phyloP scores from a whole-genome alignment of 2,797 vertebrate genomes.

The Melanogrammus aeglefinus region DNA sequence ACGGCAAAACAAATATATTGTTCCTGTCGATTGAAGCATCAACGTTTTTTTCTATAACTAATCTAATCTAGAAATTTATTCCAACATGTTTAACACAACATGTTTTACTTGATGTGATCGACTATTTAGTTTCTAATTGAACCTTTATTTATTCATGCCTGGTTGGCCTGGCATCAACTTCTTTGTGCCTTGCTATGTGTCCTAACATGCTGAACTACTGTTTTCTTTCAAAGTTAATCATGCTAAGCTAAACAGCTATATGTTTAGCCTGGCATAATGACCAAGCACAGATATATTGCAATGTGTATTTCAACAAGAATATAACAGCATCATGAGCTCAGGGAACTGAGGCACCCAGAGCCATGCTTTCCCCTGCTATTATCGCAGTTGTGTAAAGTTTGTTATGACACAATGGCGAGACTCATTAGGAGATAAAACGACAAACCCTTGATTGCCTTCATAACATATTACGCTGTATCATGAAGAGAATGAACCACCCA shows the following conservation, averaged over 20 bases:
- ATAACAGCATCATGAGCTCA: slow-evolving; percentile 11
- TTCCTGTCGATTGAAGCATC: background rate
- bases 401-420: slow-evolving; percentile 61
- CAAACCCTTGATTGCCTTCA: slow-evolving; percentile 64
- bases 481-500: slow-evolving; percentile 60
- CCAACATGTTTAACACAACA: background rate
- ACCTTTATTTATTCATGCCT: background rate
- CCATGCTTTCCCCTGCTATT: slow-evolving; percentile 9
- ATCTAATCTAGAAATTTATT: background rate
- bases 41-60: background rate
- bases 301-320: background rate
- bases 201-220: background rate
- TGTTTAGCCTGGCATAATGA: background rate
- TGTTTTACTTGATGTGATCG: background rate
- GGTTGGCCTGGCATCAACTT: background rate
- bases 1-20: background rate
- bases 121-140: background rate
- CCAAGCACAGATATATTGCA: background rate
- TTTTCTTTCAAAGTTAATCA: background rate
- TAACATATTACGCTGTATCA: slow-evolving; percentile 61
- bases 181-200: no score
- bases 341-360: slow-evolving; percentile 20
- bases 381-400: slow-evolving; percentile 41
- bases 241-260: background rate
- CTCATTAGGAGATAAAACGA: slow-evolving; percentile 69